A percentile compares a stretch with the other conserved stretches of the same genome.
Evolutionary conservation across 2,888 invertebrate species (phyloP).

Genomic region (Trissolcus brochymenae): DNA sequence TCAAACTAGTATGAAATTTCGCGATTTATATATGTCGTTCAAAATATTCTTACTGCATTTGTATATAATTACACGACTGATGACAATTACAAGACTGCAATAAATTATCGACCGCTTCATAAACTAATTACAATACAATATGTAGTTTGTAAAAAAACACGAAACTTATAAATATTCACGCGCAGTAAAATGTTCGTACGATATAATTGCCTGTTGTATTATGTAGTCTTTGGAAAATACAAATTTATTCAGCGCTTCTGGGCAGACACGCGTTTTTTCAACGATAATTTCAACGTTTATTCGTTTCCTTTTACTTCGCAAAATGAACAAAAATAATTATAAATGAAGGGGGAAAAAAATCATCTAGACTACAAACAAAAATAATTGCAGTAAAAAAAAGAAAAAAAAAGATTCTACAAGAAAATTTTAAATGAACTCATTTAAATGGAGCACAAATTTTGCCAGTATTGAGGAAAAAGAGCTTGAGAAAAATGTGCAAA

Average conservation of each 20-base stretch:
- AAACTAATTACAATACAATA: constrained; percentile 37
- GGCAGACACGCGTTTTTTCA: constrained; percentile 3
- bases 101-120: constrained; percentile 23
- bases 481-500: background rate
- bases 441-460: background rate
- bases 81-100: constrained; percentile 8
- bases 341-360: too few relatives aligned
- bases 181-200: constrained; percentile 4
- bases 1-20: too few relatives aligned
- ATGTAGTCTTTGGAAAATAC: constrained; percentile 5
- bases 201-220: constrained; percentile 8
- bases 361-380: too few relatives aligned
- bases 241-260: constrained; percentile 15
- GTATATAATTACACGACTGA: constrained; percentile 1
- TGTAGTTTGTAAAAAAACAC: constrained; percentile 5
- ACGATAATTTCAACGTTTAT: too few relatives aligned
- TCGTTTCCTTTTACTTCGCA: too few relatives aligned
- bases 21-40: too few relatives aligned
- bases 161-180: constrained; percentile 28
- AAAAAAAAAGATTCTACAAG: too few relatives aligned
- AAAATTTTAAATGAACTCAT: too few relatives aligned
- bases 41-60: too few relatives aligned
- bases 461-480: background rate
- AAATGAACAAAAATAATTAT: too few relatives aligned
- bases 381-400: too few relatives aligned